phyloP scores from a whole-genome alignment of 2,888 invertebrate genomes.

The Phortica okadai region DNA sequence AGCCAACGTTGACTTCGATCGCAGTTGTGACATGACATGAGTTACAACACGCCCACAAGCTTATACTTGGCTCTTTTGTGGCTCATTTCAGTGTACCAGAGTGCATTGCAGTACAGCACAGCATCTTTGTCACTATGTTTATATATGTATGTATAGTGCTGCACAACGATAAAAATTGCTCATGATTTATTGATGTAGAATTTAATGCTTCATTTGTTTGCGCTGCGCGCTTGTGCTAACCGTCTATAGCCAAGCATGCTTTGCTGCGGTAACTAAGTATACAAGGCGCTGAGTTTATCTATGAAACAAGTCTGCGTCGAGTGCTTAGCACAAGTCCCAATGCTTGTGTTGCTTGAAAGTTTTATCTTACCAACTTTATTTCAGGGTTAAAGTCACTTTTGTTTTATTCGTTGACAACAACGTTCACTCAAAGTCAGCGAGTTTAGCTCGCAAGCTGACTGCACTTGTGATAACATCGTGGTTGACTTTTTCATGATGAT shows the following conservation, averaged over 20 bases:
- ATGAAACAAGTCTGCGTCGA: not conserved
- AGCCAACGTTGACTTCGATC: not conserved
- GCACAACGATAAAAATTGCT: slow-evolving; percentile 10
- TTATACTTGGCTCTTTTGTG: not conserved
- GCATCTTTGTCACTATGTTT: not conserved
- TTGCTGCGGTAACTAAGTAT: not conserved
- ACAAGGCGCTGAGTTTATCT: not conserved
- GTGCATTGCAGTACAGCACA: not conserved
- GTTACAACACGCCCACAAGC: not conserved
- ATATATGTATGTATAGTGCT: not conserved
- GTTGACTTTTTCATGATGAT: not conserved
- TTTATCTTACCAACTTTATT: slow-evolving; percentile 5
- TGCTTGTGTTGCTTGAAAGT: not conserved
- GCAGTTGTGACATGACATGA: no score
- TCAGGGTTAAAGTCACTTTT: slow-evolving; percentile 7
- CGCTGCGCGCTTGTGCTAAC: not conserved
- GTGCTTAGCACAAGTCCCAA: not conserved
- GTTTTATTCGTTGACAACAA: slow-evolving; percentile 14
- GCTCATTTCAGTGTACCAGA: not conserved
- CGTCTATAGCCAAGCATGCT: not conserved
- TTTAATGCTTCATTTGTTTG: slow-evolving; percentile 35
- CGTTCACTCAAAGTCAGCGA: slow-evolving; percentile 19
- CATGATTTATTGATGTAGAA: slow-evolving; percentile 36
- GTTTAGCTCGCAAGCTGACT: not conserved
- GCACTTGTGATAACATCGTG: not conserved